Evolutionary conservation across 64 coral and sea anemone species (phyloP).

Genomic region (Porites australiensis): DNA sequence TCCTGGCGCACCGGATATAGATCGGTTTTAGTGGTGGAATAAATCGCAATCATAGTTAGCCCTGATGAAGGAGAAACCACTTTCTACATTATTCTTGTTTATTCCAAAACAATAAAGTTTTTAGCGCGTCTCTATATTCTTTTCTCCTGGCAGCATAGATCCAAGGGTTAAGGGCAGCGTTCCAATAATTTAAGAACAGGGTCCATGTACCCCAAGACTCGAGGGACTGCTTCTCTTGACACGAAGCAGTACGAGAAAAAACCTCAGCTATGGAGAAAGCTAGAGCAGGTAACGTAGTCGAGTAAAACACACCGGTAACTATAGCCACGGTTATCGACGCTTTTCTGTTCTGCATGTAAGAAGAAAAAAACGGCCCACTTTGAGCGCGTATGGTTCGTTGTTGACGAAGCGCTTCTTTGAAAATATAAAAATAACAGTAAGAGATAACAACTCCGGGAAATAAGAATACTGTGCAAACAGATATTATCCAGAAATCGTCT

Average conservation of each 20-base stretch:
- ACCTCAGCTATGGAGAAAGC: slow-evolving; percentile 25
- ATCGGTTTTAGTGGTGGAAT: no score
- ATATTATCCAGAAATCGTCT: slow-evolving; percentile 13
- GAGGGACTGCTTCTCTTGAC: neutral
- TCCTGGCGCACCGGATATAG: no score
- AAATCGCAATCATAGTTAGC: no score
- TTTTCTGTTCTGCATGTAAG: neutral
- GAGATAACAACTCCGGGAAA: slow-evolving; percentile 7
- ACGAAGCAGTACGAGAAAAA: neutral
- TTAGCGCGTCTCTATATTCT: slow-evolving; percentile 37
- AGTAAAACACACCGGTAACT: slow-evolving; percentile 20
- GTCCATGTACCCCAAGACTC: slow-evolving; percentile 21
- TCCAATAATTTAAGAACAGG: slow-evolving; percentile 9
- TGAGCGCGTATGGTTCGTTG: neutral
- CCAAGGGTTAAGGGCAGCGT: slow-evolving; percentile 39
- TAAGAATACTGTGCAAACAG: slow-evolving; percentile 6
- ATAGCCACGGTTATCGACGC: slow-evolving; percentile 32
- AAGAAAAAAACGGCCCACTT: neutral
- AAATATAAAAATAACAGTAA: slow-evolving; percentile 14
- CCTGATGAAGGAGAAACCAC: no score
- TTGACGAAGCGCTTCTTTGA: slow-evolving; percentile 34
- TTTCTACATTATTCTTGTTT: neutral
- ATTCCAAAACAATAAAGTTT: slow-evolving; percentile 22
- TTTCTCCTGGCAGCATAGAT: slow-evolving; percentile 34
- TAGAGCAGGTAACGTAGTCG: neutral